Conservation (phyloP, 2,113 vertebrate genomes). For the Apeltes quadracus region DNA sequence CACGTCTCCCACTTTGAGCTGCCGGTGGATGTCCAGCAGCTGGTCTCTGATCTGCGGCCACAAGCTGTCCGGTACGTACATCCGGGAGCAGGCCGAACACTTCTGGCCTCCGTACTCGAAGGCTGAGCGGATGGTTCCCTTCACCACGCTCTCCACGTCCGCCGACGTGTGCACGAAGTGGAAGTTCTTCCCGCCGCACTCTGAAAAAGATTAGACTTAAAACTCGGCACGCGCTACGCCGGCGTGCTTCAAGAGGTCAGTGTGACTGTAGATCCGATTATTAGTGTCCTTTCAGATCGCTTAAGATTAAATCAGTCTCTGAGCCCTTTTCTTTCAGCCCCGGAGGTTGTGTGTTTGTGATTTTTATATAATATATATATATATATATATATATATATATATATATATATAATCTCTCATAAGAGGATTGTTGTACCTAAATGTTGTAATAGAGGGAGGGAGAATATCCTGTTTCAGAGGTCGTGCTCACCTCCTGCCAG, state of each 20-base stretch:
- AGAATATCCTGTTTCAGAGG: neutral
- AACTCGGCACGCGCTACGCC: too few species aligned
- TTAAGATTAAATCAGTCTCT: too few species aligned
- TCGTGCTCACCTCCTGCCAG: conserved; percentile 87
- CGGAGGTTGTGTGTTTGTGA: neutral
- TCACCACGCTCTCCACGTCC: conserved; percentile 86
- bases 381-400: neutral
- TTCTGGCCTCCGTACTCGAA: conserved; percentile 97
- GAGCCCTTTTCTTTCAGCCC: too few species aligned
- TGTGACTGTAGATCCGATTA: neutral
- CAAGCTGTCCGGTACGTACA: conserved; percentile 87
- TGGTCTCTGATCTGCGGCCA: conserved; percentile 89
- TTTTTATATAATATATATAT: neutral
- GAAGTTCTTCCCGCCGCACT: conserved; percentile 98
- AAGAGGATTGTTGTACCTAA: too few species aligned
- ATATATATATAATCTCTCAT: too few species aligned
- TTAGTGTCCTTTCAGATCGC: neutral
- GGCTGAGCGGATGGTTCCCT: conserved; percentile 90
- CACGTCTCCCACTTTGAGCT: conserved; percentile 91
- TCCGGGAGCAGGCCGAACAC: conserved; percentile 95
- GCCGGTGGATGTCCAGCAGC: conserved; percentile 84
- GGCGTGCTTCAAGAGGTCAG: too few species aligned
- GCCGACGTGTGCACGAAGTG: conserved; percentile 93
- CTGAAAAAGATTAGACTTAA: conserved; percentile 65
- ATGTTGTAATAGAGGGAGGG: too few species aligned